Evolutionary conservation across 2,797 vertebrate species (phyloP), one percentile per base, ranked within the genome.

Genomic region (Urosaurus nigricauda): DNA sequence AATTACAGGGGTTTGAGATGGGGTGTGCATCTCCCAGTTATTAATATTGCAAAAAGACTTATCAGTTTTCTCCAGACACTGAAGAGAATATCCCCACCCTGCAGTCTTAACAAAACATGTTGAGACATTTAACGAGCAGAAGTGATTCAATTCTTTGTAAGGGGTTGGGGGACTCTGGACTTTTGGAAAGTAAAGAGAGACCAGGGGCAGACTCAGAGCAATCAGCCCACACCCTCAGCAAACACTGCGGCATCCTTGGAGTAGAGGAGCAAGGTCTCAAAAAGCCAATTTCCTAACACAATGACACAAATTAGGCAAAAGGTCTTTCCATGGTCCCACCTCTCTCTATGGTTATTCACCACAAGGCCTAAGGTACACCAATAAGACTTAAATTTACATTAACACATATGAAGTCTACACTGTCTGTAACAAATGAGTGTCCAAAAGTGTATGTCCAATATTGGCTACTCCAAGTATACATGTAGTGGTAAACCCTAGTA

Each of bases 171-270:
- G 70, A 32, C 78, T 89, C 68, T 74, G 71, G 70, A 63, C 17
- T 75, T 43, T 16, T 68, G 35, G 13, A 35, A 75, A 60, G 37
- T 32, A 60, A 74, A 56, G 9, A 37, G n/a, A 58, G 37, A 65
- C 35, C 21, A 81, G 35, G 60, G 17, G 13, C 1, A 75, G 16
- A 74, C 80, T 43, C 40, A 60, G 56, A 81, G n/a, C 73, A 63
- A 82, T 12, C 47, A 43, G 63, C 26, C 53, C 13, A 79, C 35
- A 79, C 81, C 37, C 29, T 84, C 63, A 89, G 37, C 53, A 89
- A 89, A 85, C 9, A 74, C 8, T 75, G 26, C 24, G 53, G 70
- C 26, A 40, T 19, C 19, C 35, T 58, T 79, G 29, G 19, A 40
- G 12, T 65, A 68, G 7, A 40, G 9, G 3, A 40, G 35, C 24